Percentiles rank a stretch among this genome's conserved stretches.
These are phyloP conservation scores for Parnassius apollo DNA, from an alignment of 2,888 invertebrate species.

Conservation along the genomic window DNA sequence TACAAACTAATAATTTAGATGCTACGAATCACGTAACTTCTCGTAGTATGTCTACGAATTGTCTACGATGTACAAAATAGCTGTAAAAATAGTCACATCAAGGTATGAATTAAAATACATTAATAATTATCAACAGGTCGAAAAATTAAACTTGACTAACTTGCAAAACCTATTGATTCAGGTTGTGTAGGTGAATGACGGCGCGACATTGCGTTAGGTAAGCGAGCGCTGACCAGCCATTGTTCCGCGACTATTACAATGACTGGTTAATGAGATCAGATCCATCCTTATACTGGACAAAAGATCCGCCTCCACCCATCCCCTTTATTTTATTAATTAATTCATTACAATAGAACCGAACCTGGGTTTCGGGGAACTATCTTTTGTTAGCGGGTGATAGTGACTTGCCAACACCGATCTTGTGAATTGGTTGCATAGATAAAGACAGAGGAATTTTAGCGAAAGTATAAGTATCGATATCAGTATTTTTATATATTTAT, in stretches of 20 bases:
- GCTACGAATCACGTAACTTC: constrained; percentile 1
- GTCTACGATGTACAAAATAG: constrained; percentile 6
- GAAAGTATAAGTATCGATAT: not conserved
- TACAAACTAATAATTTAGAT: not conserved
- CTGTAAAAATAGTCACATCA: not conserved
- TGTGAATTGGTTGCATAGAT: constrained; percentile 34
- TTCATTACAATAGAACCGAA: constrained; percentile 76
- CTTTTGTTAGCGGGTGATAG: constrained; percentile 58
- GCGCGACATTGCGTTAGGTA: constrained; percentile 45
- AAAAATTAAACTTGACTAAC: constrained; percentile 15
- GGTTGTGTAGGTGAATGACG: constrained; percentile 47
- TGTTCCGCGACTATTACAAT: constrained; percentile 68
- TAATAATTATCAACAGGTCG: not conserved
- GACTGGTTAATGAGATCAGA: constrained; percentile 80
- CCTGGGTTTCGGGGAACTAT: constrained; percentile 72
- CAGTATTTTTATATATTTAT: too few relatives aligned
- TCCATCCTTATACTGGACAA: constrained; percentile 73
- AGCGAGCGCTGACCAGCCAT: constrained; percentile 52
- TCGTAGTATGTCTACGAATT: constrained; percentile 20
- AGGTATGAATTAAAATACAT: not conserved
- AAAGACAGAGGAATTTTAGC: constrained; percentile 22
- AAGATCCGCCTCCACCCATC: constrained; percentile 52
- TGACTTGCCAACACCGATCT: constrained; percentile 66
- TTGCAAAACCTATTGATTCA: constrained; percentile 22
- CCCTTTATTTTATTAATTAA: constrained; percentile 80